Percentiles rank a stretch among this genome's conserved stretches.
Evolutionary conservation across 2,113 vertebrate species (phyloP).

Genomic region (Nyctereutes procyonoides): DNA sequence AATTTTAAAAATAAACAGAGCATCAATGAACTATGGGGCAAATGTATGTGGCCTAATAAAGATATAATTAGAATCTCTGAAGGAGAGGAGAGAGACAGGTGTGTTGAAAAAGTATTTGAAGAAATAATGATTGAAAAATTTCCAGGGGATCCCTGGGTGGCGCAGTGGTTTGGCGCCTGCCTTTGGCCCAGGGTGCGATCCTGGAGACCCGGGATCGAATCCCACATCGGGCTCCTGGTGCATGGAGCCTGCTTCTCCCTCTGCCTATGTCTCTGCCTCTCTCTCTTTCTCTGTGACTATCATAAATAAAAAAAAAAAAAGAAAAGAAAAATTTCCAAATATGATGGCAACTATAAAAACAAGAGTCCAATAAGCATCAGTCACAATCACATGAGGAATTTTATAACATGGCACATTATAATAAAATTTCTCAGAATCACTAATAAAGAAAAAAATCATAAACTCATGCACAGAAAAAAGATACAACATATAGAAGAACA

Average conservation of each 20-base stretch:
- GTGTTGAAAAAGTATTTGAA: neutral
- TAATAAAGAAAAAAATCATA: neutral
- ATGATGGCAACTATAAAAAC: neutral
- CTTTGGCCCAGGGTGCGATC: too few species aligned
- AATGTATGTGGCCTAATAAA: neutral
- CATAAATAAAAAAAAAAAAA: too few species aligned
- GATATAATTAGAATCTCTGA: neutral
- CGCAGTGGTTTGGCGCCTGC: too few species aligned
- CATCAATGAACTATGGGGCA: neutral
- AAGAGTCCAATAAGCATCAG: neutral
- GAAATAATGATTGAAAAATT: neutral
- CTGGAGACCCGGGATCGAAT: too few species aligned
- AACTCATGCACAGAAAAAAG: neutral
- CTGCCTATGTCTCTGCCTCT: too few species aligned
- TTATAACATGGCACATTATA: neutral
- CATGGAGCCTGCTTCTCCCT: too few species aligned
- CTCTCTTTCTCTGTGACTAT: too few species aligned
- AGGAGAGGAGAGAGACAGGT: neutral
- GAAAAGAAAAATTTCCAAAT: too few species aligned
- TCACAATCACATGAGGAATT: neutral
- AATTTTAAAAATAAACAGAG: neutral
- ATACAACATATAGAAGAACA: neutral
- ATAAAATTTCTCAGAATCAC: neutral
- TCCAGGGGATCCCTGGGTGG: too few species aligned
- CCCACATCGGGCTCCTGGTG: too few species aligned